These are phyloP conservation scores for Thyatira batis DNA, from an alignment of 2,888 invertebrate genomes.

Conservation along the genomic window DNA sequence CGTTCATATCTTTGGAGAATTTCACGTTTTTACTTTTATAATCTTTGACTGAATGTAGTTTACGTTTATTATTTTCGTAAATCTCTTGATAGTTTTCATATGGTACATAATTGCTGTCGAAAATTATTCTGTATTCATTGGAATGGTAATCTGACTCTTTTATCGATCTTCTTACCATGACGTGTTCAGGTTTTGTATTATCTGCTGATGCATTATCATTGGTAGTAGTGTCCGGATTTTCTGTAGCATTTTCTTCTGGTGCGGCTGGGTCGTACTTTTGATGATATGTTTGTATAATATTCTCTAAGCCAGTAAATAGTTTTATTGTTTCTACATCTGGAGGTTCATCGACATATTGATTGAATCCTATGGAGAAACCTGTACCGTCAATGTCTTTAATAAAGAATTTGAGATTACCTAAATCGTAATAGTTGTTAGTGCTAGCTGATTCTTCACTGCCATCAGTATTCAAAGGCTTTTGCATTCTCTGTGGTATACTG, in stretches of 20 bases:
- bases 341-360: conserved; percentile 61
- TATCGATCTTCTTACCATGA: conserved; percentile 37
- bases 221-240: conserved; percentile 16
- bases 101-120: conserved; percentile 37
- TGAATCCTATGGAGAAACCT: conserved; percentile 68
- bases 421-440: conserved; percentile 35
- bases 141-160: conserved; percentile 45
- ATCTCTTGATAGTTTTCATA: conserved; percentile 49
- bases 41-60: conserved; percentile 14
- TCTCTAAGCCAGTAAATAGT: conserved; percentile 62
- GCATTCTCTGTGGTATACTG: conserved; percentile 60
- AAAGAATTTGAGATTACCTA: conserved; percentile 56
- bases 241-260: conserved; percentile 8
- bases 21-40: conserved; percentile 2
- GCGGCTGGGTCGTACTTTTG: conserved; percentile 43
- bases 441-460: conserved; percentile 28
- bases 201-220: conserved; percentile 12
- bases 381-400: conserved; percentile 66
- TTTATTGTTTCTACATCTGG: conserved; percentile 65
- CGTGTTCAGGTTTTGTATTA: conserved; percentile 29
- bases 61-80: conserved; percentile 29
- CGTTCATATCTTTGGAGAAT: conserved; percentile 8
- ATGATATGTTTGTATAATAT: conserved; percentile 57
- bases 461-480: conserved; percentile 56
- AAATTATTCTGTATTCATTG: conserved; percentile 49